Evolutionary conservation across 2,888 invertebrate genomes (phyloP), one percentile per base, ranked within the genome.

Genomic region (Hemaris fuciformis): DNA sequence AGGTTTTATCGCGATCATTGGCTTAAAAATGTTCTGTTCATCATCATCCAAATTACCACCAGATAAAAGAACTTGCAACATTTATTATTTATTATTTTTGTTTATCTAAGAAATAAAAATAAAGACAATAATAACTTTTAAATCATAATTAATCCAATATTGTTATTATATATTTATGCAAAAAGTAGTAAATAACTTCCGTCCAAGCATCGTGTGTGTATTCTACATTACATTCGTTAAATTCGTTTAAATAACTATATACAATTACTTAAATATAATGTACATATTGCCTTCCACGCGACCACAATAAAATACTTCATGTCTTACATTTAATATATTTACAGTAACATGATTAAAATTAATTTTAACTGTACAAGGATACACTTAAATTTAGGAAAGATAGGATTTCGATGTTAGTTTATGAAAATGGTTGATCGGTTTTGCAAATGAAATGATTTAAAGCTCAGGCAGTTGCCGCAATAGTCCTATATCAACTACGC

Each of bases 211-310:
- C 56, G 38, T 48, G 60, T 38, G 59, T 48, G 41, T 38, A 41
- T 48, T 59, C 60, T 59, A 60, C 53, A 53, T 42, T 60, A 60
- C 34, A 41, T 53, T 53, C 38, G 48, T 60, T 60, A 60, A 60
- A 60, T 60, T 60, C 60, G 60, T 62, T 62, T 59, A 62, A 62
- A 62, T 60, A 62, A 43, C 25, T 62, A 62, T 62, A 56, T 62
- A 62, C 62, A 62, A 13, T 41, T 6, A 34, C 31, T 59, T 43
- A 43, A 57, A 34, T 62, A 15, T 58, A 46, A 57, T 62, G 41
- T 53, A 62, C 56, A 62, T 60, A 62, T 45, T 62, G 59, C 56
- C 38, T n/a, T 57, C 4, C 34, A 46, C 45, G 38, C 34, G 10
- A 58, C 57, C 57, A 46, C 38, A 34, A 45, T 57, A 61, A 13